Base-by-base conservation (phyloP, 2,888 invertebrate species). In the Eilema sororculum region DNA sequence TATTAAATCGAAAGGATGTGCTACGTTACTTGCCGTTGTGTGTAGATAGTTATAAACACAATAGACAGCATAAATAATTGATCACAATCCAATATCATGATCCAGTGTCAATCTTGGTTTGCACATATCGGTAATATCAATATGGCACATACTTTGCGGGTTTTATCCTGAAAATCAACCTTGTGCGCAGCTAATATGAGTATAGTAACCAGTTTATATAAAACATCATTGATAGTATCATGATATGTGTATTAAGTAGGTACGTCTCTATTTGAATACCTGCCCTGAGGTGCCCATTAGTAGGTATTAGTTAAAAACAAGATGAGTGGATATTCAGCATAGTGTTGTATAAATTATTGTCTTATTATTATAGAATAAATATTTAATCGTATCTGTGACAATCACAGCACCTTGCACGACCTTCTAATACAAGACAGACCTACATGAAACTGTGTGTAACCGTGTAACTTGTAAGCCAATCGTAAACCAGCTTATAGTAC, bases 401-500 rank as follows among this genome's bases (percentile, higher is more conserved):
- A 63, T 57, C 64, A 52, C 64, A 65, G 24, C 30, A 62, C 57
- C 30, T 66, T 61, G 52, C 24, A 22, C 56, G 61, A 61, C 65
- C 69, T 65, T 69, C 61, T 65, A 61, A 46, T 13, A 33, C 57
- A 56, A 60, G 64, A 68, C n/a, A n/a, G n/a, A n/a, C 71, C 56
- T 71, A 65, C 57, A 71, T 65, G 67, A 56, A 68, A 64, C 46
- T 59, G 59, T 24, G 60, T 24, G 64, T 59, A 67, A 65, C 68
- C 56, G 68, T 61, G 72, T 68, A 72, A 72, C 56, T 65, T 61
- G 72, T 68, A 72, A 72, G 61, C 65, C 46, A 59, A 46, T 41
- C 37, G 13, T 68, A 72, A 73, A 71, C 75, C 73, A 63, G 75
- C 72, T 78, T 81, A 79, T 64, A 65, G 59, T 71, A 65, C n/a